phyloP scores from a whole-genome alignment of 2,888 invertebrate species.

The Eupithecia subumbrata region DNA sequence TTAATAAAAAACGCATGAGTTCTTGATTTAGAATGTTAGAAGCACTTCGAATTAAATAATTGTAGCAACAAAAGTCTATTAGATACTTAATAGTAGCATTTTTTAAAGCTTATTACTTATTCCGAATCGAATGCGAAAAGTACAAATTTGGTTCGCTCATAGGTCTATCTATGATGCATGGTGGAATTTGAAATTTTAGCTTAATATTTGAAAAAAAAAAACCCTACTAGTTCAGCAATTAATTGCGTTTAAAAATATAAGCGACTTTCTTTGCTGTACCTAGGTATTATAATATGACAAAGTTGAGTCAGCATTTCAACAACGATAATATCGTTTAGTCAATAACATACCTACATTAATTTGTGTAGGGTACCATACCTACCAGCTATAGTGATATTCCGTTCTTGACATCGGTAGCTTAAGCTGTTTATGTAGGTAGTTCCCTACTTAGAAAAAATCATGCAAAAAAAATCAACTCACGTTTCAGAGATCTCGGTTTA shows the following conservation, averaged over 20 bases:
- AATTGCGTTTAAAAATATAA: too few relatives aligned
- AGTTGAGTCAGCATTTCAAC: neutral
- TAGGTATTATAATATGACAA: too few relatives aligned
- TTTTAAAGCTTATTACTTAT: too few relatives aligned
- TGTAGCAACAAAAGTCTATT: neutral
- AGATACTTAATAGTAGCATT: too few relatives aligned
- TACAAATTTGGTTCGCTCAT: too few relatives aligned
- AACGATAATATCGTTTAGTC: neutral
- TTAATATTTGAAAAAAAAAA: too few relatives aligned
- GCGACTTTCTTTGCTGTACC: too few relatives aligned
- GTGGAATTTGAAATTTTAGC: too few relatives aligned
- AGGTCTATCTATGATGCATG: too few relatives aligned
- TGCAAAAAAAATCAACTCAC: slow-evolving; percentile 75
- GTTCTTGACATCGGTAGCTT: neutral
- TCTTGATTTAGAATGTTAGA: neutral
- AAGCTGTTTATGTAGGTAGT: neutral
- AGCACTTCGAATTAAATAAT: neutral
- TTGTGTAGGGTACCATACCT: neutral
- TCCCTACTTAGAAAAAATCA: neutral
- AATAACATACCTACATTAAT: neutral
- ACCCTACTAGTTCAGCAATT: too few relatives aligned
- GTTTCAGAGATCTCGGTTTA: slow-evolving; percentile 88
- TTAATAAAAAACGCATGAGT: neutral
- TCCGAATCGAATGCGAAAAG: too few relatives aligned
- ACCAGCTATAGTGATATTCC: neutral